Conservation (phyloP, 2,113 vertebrate species). For the Calypte anna region DNA sequence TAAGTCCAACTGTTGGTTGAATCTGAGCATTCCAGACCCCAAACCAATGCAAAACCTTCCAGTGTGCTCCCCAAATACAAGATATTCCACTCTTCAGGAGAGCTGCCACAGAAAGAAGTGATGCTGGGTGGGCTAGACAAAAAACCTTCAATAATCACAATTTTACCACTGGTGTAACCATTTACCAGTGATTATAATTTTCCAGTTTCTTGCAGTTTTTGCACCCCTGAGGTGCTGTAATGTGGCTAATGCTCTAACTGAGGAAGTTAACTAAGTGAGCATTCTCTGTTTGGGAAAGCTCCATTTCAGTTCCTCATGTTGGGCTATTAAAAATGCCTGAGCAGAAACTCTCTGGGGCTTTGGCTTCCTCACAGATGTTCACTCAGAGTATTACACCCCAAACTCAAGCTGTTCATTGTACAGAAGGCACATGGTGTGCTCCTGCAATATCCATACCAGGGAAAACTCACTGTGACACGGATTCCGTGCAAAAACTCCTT, state of each 20-base stretch:
- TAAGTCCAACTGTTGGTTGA: neutral
- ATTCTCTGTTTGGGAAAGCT: neutral
- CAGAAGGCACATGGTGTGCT: neutral
- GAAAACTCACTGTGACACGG: neutral
- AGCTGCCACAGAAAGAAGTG: neutral
- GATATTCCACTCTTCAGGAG: neutral
- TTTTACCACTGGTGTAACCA: too few relatives aligned
- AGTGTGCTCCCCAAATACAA: neutral
- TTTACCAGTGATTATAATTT: too few relatives aligned
- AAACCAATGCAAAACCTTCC: neutral
- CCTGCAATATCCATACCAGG: accelerated
- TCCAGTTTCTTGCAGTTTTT: neutral
- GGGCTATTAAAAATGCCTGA: neutral
- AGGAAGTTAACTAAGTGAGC: neutral
- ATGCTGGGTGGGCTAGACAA: neutral
- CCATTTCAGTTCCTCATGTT: neutral
- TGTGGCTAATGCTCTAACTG: neutral
- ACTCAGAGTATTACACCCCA: neutral
- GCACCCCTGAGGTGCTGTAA: neutral
- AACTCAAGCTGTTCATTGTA: neutral
- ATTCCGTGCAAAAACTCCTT: neutral
- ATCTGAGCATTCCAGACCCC: neutral
- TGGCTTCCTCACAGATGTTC: neutral
- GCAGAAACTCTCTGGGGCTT: neutral
- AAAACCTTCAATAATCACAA: neutral